These are phyloP conservation scores for Sweltsa coloradensis DNA, from an alignment of 1,140 invertebrate genomes.

Conservation along the genomic window DNA sequence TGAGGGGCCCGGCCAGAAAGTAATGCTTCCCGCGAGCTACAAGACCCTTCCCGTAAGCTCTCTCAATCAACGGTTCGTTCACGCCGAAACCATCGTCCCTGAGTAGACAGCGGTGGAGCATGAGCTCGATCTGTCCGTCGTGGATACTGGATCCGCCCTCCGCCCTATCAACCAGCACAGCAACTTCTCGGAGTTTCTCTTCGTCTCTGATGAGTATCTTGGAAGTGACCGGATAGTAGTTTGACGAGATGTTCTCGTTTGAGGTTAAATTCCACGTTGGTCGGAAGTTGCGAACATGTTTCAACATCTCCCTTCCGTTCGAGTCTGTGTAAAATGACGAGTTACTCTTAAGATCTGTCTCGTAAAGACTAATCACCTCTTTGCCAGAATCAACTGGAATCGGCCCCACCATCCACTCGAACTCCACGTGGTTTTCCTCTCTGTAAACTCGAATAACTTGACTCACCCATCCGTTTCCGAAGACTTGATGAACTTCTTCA, in stretches of 20 bases:
- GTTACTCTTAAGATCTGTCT: slow-evolving; percentile 31
- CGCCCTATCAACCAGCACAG: slow-evolving; percentile 43
- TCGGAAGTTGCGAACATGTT: slow-evolving; percentile 30
- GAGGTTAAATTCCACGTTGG: slow-evolving; percentile 36
- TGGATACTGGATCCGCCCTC: slow-evolving; percentile 41
- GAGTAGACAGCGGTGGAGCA: slow-evolving; percentile 44
- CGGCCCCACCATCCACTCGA: slow-evolving; percentile 54
- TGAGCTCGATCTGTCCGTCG: slow-evolving; percentile 29
- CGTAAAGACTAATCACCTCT: slow-evolving; percentile 41
- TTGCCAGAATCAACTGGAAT: slow-evolving; percentile 38
- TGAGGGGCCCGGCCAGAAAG: slow-evolving; percentile 11
- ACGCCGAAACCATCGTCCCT: slow-evolving; percentile 53
- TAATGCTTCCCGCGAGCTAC: slow-evolving; percentile 41
- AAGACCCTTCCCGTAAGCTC: slow-evolving; percentile 38
- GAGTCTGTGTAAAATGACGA: slow-evolving; percentile 42
- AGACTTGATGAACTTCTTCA: slow-evolving; percentile 68
- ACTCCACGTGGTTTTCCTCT: slow-evolving; percentile 37
- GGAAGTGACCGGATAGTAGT: slow-evolving; percentile 55
- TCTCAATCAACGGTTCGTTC: slow-evolving; percentile 51
- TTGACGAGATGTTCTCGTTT: slow-evolving; percentile 46
- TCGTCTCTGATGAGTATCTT: slow-evolving; percentile 34
- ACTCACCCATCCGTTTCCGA: slow-evolving; percentile 48
- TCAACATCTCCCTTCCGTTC: slow-evolving; percentile 8
- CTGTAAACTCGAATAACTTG: slow-evolving; percentile 48
- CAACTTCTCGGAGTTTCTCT: slow-evolving; percentile 3